phyloP scores from a whole-genome alignment of 2,888 invertebrate genomes.

The Megamerina dolium region DNA sequence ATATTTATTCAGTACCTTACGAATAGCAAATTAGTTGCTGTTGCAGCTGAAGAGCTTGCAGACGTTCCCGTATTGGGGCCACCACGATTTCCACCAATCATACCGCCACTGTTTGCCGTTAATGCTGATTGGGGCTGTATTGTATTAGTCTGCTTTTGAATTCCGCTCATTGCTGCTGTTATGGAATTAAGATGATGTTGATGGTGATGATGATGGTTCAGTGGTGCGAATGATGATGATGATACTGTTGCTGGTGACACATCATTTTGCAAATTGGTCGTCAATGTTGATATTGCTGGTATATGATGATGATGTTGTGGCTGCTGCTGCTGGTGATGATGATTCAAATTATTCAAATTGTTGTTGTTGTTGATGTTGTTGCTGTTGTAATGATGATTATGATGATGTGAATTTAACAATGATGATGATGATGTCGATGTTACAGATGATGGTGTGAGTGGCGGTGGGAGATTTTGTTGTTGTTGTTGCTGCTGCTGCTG shows the following conservation, averaged over 20 bases:
- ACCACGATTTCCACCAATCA: no score
- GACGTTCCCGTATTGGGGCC: constrained; percentile 29
- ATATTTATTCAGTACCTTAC: constrained; percentile 43
- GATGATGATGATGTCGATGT: constrained; percentile 1
- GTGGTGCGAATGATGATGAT: constrained; percentile 20
- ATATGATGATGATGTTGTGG: constrained; percentile 16
- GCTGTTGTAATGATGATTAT: constrained; percentile 12
- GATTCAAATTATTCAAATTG: constrained; percentile 11
- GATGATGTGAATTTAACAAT: constrained; percentile 13
- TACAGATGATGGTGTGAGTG: constrained; percentile 7
- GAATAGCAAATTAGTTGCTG: constrained; percentile 44
- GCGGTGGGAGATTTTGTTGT: constrained; percentile 17
- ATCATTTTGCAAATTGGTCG: constrained; percentile 24
- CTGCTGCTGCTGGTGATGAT: constrained; percentile 11
- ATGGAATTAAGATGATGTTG: constrained; percentile 11
- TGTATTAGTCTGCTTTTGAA: constrained; percentile 9
- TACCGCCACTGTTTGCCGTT: constrained; percentile 1
- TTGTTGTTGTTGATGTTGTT: constrained; percentile 17
- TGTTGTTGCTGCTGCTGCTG: constrained; percentile 10
- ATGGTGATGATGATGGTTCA: constrained; percentile 7
- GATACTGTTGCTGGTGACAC: constrained; percentile 15
- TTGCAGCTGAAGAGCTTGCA: constrained; percentile 38
- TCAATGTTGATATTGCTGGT: constrained; percentile 21
- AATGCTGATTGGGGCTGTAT: no score
- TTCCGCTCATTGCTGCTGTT: constrained; percentile 21